Evolutionary conservation across 2,888 invertebrate species (phyloP).

Genomic region (Ormyrus labotus): DNA sequence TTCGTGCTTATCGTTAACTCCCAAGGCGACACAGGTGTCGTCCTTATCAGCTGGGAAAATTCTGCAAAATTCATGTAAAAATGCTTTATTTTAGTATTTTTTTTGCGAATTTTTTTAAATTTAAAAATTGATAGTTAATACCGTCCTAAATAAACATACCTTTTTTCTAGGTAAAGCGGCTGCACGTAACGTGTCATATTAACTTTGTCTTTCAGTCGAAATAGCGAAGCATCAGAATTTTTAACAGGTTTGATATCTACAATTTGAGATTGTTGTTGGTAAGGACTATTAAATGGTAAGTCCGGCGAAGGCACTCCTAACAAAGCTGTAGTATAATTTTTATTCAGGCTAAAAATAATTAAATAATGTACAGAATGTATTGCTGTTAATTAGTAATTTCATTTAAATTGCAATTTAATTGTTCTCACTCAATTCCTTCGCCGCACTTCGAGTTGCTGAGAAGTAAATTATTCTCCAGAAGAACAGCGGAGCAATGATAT

Average conservation of each 20-base stretch:
- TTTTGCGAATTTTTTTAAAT: slow-evolving; percentile 2
- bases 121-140: neutral
- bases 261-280: slow-evolving; percentile 83
- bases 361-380: neutral
- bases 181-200: slow-evolving; percentile 81
- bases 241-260: slow-evolving; percentile 79
- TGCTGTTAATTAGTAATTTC: no score
- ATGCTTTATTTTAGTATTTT: neutral
- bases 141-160: slow-evolving; percentile 74
- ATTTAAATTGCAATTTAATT: neutral
- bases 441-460: slow-evolving; percentile 78
- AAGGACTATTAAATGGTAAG: slow-evolving; percentile 79
- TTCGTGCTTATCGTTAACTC: slow-evolving; percentile 78
- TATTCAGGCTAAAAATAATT: slow-evolving; percentile 74
- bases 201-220: slow-evolving; percentile 80
- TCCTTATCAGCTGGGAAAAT: slow-evolving; percentile 70
- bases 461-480: slow-evolving; percentile 83
- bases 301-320: slow-evolving; percentile 83
- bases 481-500: slow-evolving; percentile 83
- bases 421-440: slow-evolving; percentile 74
- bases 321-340: slow-evolving; percentile 81
- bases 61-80: slow-evolving; percentile 59
- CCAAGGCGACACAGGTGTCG: slow-evolving; percentile 81
- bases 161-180: slow-evolving; percentile 79
- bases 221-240: slow-evolving; percentile 79